Base-by-base conservation (phyloP, 2,113 vertebrate genomes). In the Notothenia rossii region DNA sequence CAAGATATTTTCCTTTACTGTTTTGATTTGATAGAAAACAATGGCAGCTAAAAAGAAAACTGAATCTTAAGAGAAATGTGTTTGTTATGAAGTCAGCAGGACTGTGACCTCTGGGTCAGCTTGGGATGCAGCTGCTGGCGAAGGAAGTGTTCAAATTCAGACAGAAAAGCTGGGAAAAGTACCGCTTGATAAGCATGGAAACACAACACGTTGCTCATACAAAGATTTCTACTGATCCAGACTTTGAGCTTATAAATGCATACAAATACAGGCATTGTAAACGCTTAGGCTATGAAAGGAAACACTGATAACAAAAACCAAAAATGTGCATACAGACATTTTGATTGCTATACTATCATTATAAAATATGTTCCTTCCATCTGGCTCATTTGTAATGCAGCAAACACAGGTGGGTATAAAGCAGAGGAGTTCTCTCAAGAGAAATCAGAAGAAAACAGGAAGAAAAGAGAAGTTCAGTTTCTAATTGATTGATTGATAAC, bases 11-110 rank as follows among this genome's bases (percentile, higher is more conserved):
- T 29, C 29, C 29, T 40, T 40, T 40, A 7, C 36, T 40, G 7
- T 40, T 40, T 40, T 40, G 36, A 7, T 40, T 40, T 40, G 36
- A 40, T 40, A 40, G 36, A 40, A 40, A 40, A 18, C 15, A 20
- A 54, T 20, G 53, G 53, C 46, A 12, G 22, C 40, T 43, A 17
- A 18, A 29, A 56, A 56, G 1, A 69, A 18, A 36, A 40, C 8
- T 11, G 33, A 58, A 72, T 66, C 50, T 58, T 18, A 58, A n/a
- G 45, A 22, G 60, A 62, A 50, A 68, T 68, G 36, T 51, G 25
- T 22, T 64, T 40, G 36, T 40, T 40, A 40, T 40, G 36, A 40
- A 40, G 36, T 40, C 36, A 40, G 65, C n/a, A 51, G 54, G 3
- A 61, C 29, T 46, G 61, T 9, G 45, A 62, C 22, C 50, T 61